Base-by-base conservation (phyloP, 2,888 invertebrate species). In the Cremastinae sp. region DNA sequence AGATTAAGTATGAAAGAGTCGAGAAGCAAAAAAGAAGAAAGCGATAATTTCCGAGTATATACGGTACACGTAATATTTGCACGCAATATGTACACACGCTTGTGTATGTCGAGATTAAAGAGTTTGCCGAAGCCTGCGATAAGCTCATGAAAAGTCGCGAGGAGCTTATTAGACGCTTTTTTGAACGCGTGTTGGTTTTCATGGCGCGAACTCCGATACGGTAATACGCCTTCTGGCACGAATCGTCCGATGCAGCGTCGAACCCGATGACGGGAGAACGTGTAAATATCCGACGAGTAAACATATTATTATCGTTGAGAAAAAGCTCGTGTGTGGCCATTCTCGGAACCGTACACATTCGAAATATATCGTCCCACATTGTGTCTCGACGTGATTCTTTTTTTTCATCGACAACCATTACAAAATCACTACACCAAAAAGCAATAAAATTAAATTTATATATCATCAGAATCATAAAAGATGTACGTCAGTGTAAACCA, bases 211-310 rank as follows among this genome's bases (percentile, higher is more conserved):
- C n/a, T n/a, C 45, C 16, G 45, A 61, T 61, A 28, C 37, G 28
- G 28, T 39, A 20, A 7, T 18, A 28, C 47, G 37, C 37, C 35
- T 20, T 20, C 56, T 45, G 20, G n/a, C n/a, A n/a, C n/a, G n/a
- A n/a, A n/a, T 47, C 10, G 18, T 18, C 43, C 45, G 66, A 53
- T 68, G 53, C 61, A 59, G 56, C 55, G 61, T 56, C 61, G 74
- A 68, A 62, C 61, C 68, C 61, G 56, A 56, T 55, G 43, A 45
- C 12, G 45, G 16, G 59, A 35, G 14, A 35, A 53, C 55, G 68
- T 41, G 53, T 62, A 62, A 68, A 74, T 68, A 68, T 55, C 22
- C 73, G n/a, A 47, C 28, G 74, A 45, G 65, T 66, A 59, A 73
- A 73, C 66, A 66, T 66, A 37, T 51, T 14, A 59, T 59, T 45